phyloP scores from a whole-genome alignment of 2,113 vertebrate species.

The Sciurus niger region DNA sequence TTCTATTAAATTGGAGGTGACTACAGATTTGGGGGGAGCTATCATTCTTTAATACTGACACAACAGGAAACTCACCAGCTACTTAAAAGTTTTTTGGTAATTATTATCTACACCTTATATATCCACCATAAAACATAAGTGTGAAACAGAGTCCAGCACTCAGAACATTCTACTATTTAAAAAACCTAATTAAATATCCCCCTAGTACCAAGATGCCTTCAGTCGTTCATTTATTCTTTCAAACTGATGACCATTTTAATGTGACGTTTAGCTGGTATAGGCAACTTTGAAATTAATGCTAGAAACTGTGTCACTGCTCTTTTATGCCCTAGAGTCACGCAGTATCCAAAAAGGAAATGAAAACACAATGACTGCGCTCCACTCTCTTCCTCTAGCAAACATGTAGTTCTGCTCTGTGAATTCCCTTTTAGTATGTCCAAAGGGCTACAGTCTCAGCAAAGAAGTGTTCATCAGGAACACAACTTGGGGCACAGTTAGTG shows the following conservation, averaged over 20 bases:
- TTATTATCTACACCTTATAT: constrained; percentile 47
- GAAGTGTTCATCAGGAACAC: not conserved
- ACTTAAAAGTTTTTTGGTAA: constrained; percentile 62
- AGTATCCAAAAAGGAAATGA: constrained; percentile 32
- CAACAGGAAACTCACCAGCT: constrained; percentile 24
- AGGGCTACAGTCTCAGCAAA: not conserved
- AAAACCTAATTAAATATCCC: constrained; percentile 65
- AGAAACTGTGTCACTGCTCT: constrained; percentile 39
- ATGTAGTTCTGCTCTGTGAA: constrained; percentile 1
- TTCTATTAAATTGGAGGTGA: not conserved
- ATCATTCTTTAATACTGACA: constrained; percentile 76
- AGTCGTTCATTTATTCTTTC: not conserved
- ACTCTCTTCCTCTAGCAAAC: not conserved
- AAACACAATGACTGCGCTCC: not conserved
- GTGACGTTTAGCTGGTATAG: constrained; percentile 1
- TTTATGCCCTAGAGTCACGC: not conserved
- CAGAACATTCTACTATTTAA: constrained; percentile 69
- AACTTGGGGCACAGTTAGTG: constrained; percentile 43
- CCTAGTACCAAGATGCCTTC: not conserved
- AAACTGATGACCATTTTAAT: constrained; percentile 13
- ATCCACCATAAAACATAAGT: not conserved
- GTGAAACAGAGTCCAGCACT: constrained; percentile 58
- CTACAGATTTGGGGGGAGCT: constrained; percentile 1
- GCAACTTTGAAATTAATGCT: constrained; percentile 55
- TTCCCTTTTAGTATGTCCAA: not conserved